These are phyloP conservation scores for Terebella lapidaria DNA, from an alignment of 2,888 invertebrate species.

Conservation along the genomic window DNA sequence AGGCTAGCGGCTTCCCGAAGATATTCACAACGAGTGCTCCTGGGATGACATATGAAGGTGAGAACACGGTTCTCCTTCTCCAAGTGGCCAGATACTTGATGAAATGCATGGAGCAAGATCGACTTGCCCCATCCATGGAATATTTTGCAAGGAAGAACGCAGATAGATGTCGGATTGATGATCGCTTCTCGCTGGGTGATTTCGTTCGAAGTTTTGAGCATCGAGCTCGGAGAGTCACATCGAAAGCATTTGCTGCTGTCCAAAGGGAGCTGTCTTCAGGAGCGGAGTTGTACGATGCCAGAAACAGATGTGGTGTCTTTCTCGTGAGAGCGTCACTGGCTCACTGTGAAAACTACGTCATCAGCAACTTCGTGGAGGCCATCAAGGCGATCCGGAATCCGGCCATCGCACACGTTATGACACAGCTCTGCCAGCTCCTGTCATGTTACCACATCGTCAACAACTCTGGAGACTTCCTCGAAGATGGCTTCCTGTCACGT, in stretches of 20 bases:
- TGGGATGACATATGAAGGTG: conserved; percentile 91
- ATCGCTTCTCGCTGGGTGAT: not conserved
- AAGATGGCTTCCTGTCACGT: conserved; percentile 10
- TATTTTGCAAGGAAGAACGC: not conserved
- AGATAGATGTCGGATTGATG: not conserved
- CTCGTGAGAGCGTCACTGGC: too few species aligned
- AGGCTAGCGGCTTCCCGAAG: conserved; percentile 70
- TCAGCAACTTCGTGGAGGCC: not conserved
- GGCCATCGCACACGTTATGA: not conserved
- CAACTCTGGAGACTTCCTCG: not conserved
- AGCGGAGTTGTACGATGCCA: too few species aligned
- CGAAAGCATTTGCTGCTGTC: too few species aligned
- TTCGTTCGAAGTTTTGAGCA: not conserved
- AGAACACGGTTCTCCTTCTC: conserved; percentile 86
- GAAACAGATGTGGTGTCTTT: too few species aligned
- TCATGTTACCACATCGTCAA: not conserved
- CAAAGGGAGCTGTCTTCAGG: too few species aligned
- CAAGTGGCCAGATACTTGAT: conserved; percentile 68
- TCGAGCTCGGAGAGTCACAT: not conserved
- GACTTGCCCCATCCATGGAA: not conserved
- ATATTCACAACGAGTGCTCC: conserved; percentile 81
- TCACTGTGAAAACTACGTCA: not conserved
- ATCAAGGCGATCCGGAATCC: not conserved
- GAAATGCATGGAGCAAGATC: not conserved
- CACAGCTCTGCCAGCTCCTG: not conserved